phyloP scores from a whole-genome alignment of 2,888 invertebrate genomes.

The Lapara coniferarum region DNA sequence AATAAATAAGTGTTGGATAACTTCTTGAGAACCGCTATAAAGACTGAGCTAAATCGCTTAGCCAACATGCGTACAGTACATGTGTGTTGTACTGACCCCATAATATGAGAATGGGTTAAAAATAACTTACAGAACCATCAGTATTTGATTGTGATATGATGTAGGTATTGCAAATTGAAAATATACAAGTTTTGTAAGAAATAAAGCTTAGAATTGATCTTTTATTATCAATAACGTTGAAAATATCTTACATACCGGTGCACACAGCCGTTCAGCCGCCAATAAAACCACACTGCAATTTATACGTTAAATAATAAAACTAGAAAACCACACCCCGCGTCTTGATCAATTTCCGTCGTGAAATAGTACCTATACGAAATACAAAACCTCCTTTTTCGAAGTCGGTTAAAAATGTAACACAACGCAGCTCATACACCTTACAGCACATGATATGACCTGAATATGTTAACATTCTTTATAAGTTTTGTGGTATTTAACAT shows the following conservation, averaged over 20 bases:
- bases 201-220: too few relatives aligned
- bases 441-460: background rate
- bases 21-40: too few relatives aligned
- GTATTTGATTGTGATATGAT: too few relatives aligned
- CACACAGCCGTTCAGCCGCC: background rate
- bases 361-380: constrained; percentile 36
- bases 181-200: too few relatives aligned
- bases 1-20: too few relatives aligned
- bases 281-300: constrained; percentile 30
- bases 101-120: too few relatives aligned
- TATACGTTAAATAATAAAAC: constrained; percentile 36
- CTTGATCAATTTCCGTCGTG: constrained; percentile 40
- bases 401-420: constrained; percentile 31
- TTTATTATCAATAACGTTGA: background rate
- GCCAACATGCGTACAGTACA: too few relatives aligned
- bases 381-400: too few relatives aligned
- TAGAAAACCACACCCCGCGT: constrained; percentile 33
- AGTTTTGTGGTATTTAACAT: background rate
- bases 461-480: background rate
- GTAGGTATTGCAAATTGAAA: too few relatives aligned
- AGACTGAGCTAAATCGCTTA: too few relatives aligned
- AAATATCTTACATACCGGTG: background rate
- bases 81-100: too few relatives aligned
- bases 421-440: background rate
- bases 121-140: too few relatives aligned